Evolutionary conservation across 2,113 vertebrate genomes (phyloP).

Genomic region (Deroptyus accipitrinus): DNA sequence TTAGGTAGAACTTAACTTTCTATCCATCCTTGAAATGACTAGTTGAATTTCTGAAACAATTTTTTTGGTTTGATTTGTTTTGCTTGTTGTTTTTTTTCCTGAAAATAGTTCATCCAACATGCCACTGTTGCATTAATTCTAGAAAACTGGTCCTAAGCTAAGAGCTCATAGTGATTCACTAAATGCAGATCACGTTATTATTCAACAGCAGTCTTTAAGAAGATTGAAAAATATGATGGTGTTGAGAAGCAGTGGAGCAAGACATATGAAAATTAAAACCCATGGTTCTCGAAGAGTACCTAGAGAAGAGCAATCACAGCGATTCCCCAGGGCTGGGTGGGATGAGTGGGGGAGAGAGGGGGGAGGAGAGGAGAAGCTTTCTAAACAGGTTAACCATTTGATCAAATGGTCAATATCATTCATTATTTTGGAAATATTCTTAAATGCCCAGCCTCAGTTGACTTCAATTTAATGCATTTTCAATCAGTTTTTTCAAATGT

Average conservation of each 20-base stretch:
- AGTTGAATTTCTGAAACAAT: not conserved
- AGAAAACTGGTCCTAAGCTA: not conserved
- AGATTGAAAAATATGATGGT: not conserved
- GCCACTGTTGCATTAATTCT: not conserved
- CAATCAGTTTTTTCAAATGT: not conserved
- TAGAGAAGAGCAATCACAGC: not conserved
- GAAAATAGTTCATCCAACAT: not conserved
- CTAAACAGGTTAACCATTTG: not conserved
- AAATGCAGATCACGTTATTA: not conserved
- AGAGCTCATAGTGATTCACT: not conserved
- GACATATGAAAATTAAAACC: not conserved
- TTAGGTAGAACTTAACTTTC: not conserved
- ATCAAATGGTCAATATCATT: not conserved
- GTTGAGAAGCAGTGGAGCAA: not conserved
- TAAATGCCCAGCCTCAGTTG: not conserved
- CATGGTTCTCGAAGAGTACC: not conserved
- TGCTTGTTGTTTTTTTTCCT: not conserved
- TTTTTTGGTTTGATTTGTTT: no score
- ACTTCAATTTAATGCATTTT: not conserved
- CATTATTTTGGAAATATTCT: not conserved
- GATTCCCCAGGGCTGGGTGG: fast-evolving
- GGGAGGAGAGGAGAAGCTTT: not conserved
- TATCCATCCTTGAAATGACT: not conserved
- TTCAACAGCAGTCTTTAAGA: not conserved
- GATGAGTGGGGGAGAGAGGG: not conserved